These are phyloP conservation scores for Eupleurogrammus muticus DNA, from an alignment of 2,797 vertebrate genomes.

Conservation along the genomic window DNA sequence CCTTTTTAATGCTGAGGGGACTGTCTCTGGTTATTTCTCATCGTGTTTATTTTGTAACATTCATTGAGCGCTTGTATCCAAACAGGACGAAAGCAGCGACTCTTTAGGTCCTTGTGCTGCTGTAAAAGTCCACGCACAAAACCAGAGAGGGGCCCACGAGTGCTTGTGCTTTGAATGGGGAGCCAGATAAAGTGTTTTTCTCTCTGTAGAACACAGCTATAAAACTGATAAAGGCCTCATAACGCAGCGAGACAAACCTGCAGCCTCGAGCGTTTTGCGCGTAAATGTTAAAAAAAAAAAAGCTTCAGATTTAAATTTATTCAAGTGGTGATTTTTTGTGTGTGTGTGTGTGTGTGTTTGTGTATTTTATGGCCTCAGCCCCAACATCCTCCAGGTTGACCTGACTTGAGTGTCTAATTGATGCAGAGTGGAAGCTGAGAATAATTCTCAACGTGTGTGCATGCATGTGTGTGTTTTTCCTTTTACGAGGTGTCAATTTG, in stretches of 20 bases:
- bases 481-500: slow-evolving; percentile 8
- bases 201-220: slow-evolving; percentile 70
- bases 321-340: background rate
- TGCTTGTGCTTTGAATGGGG: slow-evolving; percentile 60
- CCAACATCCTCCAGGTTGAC: slow-evolving; percentile 26
- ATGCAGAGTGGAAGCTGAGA: background rate
- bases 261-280: background rate
- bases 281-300: slow-evolving; percentile 66
- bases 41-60: slow-evolving; percentile 98
- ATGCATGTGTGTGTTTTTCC: slow-evolving; percentile 2
- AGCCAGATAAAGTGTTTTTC: slow-evolving; percentile 58
- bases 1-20: slow-evolving; percentile 89
- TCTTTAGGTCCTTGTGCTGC: slow-evolving; percentile 69
- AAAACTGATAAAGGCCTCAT: slow-evolving; percentile 75
- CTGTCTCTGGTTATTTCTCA: slow-evolving; percentile 96
- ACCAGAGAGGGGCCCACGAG: slow-evolving; percentile 52
- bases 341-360: background rate
- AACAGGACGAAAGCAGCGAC: slow-evolving; percentile 89
- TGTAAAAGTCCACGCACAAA: slow-evolving; percentile 72
- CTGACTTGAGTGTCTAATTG: slow-evolving; percentile 43
- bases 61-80: slow-evolving; percentile 94
- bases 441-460: background rate
- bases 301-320: slow-evolving; percentile 40
- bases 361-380: slow-evolving; percentile 1
- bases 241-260: slow-evolving; percentile 24